Evolutionary conservation across 2,113 vertebrate species (phyloP).

Genomic region (Sprattus sprattus): DNA sequence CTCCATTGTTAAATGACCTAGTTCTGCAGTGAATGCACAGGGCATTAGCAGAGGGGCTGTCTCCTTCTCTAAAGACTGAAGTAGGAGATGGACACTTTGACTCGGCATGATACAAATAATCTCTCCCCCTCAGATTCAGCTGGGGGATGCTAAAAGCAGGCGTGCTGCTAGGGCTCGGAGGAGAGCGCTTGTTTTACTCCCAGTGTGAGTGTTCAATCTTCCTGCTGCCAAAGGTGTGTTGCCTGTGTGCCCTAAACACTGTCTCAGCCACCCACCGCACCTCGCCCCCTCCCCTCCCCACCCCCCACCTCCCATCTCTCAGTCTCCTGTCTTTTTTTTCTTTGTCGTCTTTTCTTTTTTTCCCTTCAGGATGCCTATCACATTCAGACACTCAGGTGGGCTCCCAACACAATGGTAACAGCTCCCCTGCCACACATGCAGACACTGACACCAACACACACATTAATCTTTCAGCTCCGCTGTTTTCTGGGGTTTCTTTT

Average conservation of each 20-base stretch:
- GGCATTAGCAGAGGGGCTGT: constrained; percentile 69
- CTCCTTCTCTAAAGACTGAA: constrained; percentile 73
- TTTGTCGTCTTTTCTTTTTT: constrained; percentile 40
- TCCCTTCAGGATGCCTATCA: constrained; percentile 60
- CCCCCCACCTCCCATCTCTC: not conserved
- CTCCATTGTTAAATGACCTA: constrained; percentile 97
- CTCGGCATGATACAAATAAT: constrained; percentile 77
- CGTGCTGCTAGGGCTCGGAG: constrained; percentile 52
- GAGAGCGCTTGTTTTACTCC: constrained; percentile 68
- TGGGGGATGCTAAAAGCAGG: constrained; percentile 66
- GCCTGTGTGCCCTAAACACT: constrained; percentile 43
- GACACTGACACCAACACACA: constrained; percentile 44
- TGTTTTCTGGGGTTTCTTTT: constrained; percentile 44
- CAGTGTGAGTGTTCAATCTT: constrained; percentile 60
- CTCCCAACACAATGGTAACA: constrained; percentile 61
- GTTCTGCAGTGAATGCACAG: constrained; percentile 79
- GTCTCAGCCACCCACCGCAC: not conserved
- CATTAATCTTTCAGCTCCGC: constrained; percentile 59
- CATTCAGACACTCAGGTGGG: constrained; percentile 61
- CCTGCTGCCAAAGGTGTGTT: constrained; percentile 58
- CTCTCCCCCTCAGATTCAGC: constrained; percentile 54
- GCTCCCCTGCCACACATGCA: constrained; percentile 57
- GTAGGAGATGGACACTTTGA: constrained; percentile 75
- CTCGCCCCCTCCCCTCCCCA: not conserved
- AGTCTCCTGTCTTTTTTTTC: not conserved